Conservation (phyloP, 2,113 vertebrate genomes). For the Oryctolagus cuniculus region mOryCun1.1 NC_091434.1:146481001-146481500, state of each 20-base stretch:
- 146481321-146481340: not conserved
- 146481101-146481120: constrained; percentile 2
- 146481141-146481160: not conserved
- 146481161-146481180: not conserved
- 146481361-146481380: not conserved
- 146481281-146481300: constrained; percentile 2
- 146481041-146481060: not conserved
- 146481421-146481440: not conserved
- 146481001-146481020: not conserved
- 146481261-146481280: not conserved
- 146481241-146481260: not conserved
- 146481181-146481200: not conserved
- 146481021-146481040: not conserved
- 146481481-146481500: not conserved
- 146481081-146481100: not conserved
- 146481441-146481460: not conserved
- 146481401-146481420: not conserved
- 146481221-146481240: not conserved
- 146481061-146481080: not conserved
- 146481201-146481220: not conserved
- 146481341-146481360: not conserved
- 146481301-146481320: not conserved
- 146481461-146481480: not conserved
- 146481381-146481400: no score
- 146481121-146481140: constrained; percentile 5